Base-by-base conservation (phyloP, 2,888 invertebrate species). In the Zygaena filipendulae region DNA sequence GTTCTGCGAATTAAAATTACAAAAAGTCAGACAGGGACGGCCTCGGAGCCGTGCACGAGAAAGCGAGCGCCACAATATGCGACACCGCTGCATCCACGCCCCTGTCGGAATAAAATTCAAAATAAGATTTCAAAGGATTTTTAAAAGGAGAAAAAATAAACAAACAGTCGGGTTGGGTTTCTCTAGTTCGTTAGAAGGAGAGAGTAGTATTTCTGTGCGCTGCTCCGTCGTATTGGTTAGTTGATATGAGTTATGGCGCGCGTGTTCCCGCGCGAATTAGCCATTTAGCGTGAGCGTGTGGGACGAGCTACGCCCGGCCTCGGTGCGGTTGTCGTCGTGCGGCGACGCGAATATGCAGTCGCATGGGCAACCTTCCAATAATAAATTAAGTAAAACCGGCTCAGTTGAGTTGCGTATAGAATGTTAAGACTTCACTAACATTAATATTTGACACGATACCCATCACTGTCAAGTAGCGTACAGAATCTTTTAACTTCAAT, bases 31-130 rank as follows among this genome's bases (percentile, higher is more conserved):
- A 77, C 53, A 33, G 66, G 58, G 72, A 72, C 50, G 52, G 49
- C 45, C 42, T 46, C 48, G 38, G 38, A 45, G 45, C 47, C 42
- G 50, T 42, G 49, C 48, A 52, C 45, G 70, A 58, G 59, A 48
- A 67, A 74, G 81, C 54, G 64, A 59, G 81, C 71, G 68, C 68
- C 70, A 72, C 61, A 72, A 68, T 79, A 79, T 83, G 81, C 83
- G 82, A 81, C 81, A 75, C 61, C 67, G 60, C 64, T 63, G 71
- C 75, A 71, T 77, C 69, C 75, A 71, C 81, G 81, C 81, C 81
- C 80, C 77, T 69, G 64, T 59, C 58, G 61, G 68, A 72, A 72
- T 74, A 74, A 74, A 75, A 70, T 72, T 74, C 69, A 70, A 75
- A 79, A 77, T 75, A 77, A 77, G 74, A 75, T 72, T 77, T 74